A percentile compares a stretch with the other conserved stretches of the same genome.
These are phyloP conservation scores for Discoglossus pictus DNA, from an alignment of 2,797 vertebrate species.

Conservation along the genomic window DNA sequence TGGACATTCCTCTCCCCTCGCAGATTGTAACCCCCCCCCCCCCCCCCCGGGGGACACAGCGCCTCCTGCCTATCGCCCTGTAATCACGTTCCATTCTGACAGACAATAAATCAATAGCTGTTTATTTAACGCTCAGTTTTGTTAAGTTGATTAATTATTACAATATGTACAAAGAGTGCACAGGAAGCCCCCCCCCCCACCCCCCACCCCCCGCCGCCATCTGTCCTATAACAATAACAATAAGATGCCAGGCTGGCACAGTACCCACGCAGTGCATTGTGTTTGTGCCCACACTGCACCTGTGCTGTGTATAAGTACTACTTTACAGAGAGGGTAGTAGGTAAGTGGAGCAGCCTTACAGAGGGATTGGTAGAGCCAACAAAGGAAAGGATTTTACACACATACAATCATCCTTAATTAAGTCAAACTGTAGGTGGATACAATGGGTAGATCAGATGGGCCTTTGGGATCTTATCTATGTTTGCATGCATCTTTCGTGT, in stretches of 20 bases:
- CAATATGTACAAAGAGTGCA: conserved; percentile 31
- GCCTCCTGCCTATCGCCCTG: conserved; percentile 2
- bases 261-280: no score
- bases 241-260: no score
- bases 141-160: conserved; percentile 38
- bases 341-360: no score
- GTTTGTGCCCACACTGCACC: background rate
- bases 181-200: no score
- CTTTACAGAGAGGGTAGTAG: no score
- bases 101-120: conserved; percentile 43
- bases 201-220: no score
- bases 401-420: no score
- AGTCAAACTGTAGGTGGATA: no score
- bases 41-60: conserved; percentile 13
- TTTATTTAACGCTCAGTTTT: conserved; percentile 27
- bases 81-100: conserved; percentile 2
- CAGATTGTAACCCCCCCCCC: conserved; percentile 1
- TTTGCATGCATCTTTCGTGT: background rate
- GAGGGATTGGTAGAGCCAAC: no score
- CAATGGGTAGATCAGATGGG: no score
- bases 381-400: no score
- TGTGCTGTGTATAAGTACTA: conserved; percentile 19
- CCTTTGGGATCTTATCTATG: background rate
- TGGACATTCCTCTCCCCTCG: background rate
- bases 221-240: no score